phyloP scores from a whole-genome alignment of 2,797 vertebrate genomes.

The Gobionotothen gibberifrons region DNA sequence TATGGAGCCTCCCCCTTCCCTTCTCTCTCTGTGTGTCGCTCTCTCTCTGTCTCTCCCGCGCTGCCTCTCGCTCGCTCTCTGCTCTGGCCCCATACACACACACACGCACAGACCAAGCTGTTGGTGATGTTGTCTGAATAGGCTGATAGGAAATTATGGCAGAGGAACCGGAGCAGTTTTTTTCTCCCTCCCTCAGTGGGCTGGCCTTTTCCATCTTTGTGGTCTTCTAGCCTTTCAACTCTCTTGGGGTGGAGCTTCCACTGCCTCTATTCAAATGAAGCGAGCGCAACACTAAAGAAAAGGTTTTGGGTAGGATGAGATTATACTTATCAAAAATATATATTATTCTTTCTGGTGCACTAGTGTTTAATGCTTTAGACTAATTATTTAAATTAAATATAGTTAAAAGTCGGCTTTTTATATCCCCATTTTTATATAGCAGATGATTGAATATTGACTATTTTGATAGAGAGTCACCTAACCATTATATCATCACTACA shows the following conservation, averaged over 20 bases:
- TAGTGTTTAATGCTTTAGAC: constrained; percentile 26
- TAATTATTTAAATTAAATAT: constrained; percentile 40
- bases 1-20: constrained; percentile 85
- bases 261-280: constrained; percentile 86
- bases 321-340: constrained; percentile 58
- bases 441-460: neutral
- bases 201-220: constrained; percentile 87
- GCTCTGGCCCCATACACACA: constrained; percentile 78
- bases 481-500: constrained; percentile 6
- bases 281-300: constrained; percentile 64
- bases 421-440: constrained; percentile 9
- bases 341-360: constrained; percentile 24
- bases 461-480: neutral
- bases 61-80: constrained; percentile 63
- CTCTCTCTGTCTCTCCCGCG: constrained; percentile 53
- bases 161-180: constrained; percentile 86
- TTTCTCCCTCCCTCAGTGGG: constrained; percentile 87
- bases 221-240: constrained; percentile 88
- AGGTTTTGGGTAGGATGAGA: constrained; percentile 56
- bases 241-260: constrained; percentile 83
- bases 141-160: constrained; percentile 90
- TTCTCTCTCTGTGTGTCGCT: constrained; percentile 66
- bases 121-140: constrained; percentile 88
- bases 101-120: constrained; percentile 83
- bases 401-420: constrained; percentile 12